Conservation (phyloP, 2,113 vertebrate genomes). For the Dicaeum eximium region DNA sequence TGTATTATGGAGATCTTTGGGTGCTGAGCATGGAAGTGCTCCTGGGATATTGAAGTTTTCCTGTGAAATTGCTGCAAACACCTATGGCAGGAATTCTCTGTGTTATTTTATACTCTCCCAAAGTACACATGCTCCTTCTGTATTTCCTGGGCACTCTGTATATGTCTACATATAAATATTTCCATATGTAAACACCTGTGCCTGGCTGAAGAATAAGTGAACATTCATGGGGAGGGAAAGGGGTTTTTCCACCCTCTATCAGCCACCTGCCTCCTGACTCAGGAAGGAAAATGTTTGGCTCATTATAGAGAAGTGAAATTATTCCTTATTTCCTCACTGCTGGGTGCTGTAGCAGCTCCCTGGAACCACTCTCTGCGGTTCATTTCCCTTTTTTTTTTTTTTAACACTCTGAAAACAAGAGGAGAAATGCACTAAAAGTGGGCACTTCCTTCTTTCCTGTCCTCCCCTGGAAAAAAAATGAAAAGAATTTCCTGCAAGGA, state of each 20-base stretch:
- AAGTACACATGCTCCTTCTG: not conserved
- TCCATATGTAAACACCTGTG: not conserved
- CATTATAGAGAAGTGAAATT: not conserved
- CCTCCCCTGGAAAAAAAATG: slow-evolving; percentile 22
- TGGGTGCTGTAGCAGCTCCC: not conserved
- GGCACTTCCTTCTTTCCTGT: slow-evolving; percentile 40
- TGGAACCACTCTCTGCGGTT: not conserved
- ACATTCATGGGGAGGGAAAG: not conserved
- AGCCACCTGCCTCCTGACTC: not conserved
- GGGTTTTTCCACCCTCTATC: not conserved
- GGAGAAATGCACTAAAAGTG: not conserved
- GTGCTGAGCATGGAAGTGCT: not conserved
- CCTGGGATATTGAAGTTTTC: not conserved
- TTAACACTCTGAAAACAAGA: not conserved
- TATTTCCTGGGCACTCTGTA: not conserved
- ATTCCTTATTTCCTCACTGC: not conserved
- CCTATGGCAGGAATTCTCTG: not conserved
- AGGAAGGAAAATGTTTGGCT: not conserved
- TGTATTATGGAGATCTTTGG: rapidly evolving
- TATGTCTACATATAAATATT: not conserved
- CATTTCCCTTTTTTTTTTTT: not conserved
- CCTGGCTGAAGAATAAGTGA: not conserved
- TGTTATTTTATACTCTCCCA: not conserved
- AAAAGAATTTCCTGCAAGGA: slow-evolving; percentile 49
- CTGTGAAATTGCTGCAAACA: not conserved